These are phyloP conservation scores for Cirrhinus mrigala DNA, from an alignment of 2,797 vertebrate species.

Conservation along the genomic window DNA sequence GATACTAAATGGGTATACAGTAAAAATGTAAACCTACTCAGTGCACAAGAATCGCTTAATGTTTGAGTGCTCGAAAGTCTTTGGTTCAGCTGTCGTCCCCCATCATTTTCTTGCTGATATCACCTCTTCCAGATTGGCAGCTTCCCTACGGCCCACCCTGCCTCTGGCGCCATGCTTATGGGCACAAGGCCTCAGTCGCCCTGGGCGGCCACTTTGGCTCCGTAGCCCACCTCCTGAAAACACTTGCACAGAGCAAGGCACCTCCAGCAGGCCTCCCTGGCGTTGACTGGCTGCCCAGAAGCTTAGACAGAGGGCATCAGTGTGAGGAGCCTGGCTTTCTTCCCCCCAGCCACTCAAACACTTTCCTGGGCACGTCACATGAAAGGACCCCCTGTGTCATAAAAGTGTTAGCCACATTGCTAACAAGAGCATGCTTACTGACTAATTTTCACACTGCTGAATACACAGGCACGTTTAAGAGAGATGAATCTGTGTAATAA, in stretches of 20 bases:
- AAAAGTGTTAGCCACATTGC: constrained; percentile 73
- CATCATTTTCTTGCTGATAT: constrained; percentile 49
- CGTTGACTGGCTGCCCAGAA: constrained; percentile 83
- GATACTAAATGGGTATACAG: background rate
- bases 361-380: constrained; percentile 81
- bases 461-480: background rate
- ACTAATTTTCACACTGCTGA: constrained; percentile 35
- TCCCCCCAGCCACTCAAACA: constrained; percentile 83
- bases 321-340: constrained; percentile 81
- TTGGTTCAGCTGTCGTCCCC: constrained; percentile 15
- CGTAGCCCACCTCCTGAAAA: constrained; percentile 65
- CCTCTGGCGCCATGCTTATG: constrained; percentile 59
- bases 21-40: background rate
- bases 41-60: background rate
- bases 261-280: constrained; percentile 79
- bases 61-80: constrained; percentile 23
- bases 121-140: constrained; percentile 52
- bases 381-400: constrained; percentile 84
- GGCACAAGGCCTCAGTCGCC: constrained; percentile 75
- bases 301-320: constrained; percentile 82
- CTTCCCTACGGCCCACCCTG: constrained; percentile 56
- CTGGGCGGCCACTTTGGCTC: constrained; percentile 82
- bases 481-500: background rate
- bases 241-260: constrained; percentile 82
- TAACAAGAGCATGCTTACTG: constrained; percentile 59